Percentiles rank a stretch among this genome's conserved stretches.
These are phyloP conservation scores for Megaceryle maxima DNA, from an alignment of 2,113 vertebrate species.

Conservation along the genomic window DNA sequence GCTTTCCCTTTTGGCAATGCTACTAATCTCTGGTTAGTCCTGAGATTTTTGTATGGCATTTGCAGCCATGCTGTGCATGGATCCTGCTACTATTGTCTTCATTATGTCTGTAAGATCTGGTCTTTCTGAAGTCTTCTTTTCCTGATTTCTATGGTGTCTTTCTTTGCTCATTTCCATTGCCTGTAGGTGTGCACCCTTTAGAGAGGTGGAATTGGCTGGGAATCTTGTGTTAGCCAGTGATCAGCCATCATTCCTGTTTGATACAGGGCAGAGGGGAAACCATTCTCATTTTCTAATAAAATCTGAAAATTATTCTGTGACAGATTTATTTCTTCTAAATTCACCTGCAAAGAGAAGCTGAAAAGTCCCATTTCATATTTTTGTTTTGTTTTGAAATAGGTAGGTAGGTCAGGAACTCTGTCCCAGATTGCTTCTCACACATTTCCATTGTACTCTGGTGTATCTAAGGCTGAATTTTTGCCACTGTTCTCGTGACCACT, in stretches of 20 bases:
- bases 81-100: not conserved
- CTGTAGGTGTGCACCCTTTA: not conserved
- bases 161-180: not conserved
- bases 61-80: not conserved
- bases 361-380: not conserved
- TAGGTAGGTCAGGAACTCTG: not conserved
- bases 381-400: not conserved
- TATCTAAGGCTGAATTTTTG: not conserved
- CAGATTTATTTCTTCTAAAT: not conserved
- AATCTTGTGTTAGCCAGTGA: not conserved
- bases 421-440: not conserved
- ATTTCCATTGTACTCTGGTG: not conserved
- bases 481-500: not conserved
- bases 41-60: not conserved
- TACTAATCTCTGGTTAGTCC: not conserved
- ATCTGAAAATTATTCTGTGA: not conserved
- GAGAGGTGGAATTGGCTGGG: rapidly evolving
- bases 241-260: not conserved
- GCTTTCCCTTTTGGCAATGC: not conserved
- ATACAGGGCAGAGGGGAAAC: not conserved
- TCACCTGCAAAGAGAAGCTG: not conserved
- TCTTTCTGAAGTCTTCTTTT: not conserved
- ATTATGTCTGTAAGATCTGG: not conserved
- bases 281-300: not conserved
- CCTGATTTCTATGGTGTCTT: not conserved